phyloP scores from a whole-genome alignment of 2,797 vertebrate species.

The Xiphophorus birchmanni region DNA sequence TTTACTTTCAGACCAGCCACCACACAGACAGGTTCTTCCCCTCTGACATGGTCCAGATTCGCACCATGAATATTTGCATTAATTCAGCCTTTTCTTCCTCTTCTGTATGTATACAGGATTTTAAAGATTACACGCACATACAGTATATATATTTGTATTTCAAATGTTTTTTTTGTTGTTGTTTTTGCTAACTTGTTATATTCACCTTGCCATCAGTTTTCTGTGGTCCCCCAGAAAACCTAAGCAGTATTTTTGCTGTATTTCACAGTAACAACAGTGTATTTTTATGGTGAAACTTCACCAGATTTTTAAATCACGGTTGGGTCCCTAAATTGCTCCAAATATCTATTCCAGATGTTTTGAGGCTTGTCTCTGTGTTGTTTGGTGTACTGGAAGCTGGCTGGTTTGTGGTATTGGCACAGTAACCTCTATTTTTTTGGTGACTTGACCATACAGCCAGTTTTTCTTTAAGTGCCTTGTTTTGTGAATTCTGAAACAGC shows the following conservation, averaged over 20 bases:
- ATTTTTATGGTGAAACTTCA: background rate
- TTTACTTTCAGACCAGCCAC: background rate
- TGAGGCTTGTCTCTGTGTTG: background rate
- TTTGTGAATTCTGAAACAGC: background rate
- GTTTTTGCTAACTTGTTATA: background rate
- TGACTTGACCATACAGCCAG: background rate
- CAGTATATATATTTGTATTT: background rate
- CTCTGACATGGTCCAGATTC: background rate
- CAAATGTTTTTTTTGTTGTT: background rate
- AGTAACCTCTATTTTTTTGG: background rate
- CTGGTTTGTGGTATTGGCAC: background rate
- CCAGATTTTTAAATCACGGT: background rate
- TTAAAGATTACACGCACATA: too few species aligned
- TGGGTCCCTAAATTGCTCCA: background rate
- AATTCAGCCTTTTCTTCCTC: background rate
- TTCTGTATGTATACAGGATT: background rate
- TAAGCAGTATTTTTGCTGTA: background rate
- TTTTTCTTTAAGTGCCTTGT: slow-evolving; percentile 2
- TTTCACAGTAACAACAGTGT: background rate
- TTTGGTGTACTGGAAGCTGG: background rate
- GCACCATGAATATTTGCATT: background rate
- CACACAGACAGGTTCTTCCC: background rate
- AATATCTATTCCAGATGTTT: background rate
- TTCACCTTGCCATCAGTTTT: background rate
- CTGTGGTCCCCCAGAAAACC: background rate